Evolutionary conservation across 2,113 vertebrate species (phyloP).

Genomic region (Anser cygnoides): DNA sequence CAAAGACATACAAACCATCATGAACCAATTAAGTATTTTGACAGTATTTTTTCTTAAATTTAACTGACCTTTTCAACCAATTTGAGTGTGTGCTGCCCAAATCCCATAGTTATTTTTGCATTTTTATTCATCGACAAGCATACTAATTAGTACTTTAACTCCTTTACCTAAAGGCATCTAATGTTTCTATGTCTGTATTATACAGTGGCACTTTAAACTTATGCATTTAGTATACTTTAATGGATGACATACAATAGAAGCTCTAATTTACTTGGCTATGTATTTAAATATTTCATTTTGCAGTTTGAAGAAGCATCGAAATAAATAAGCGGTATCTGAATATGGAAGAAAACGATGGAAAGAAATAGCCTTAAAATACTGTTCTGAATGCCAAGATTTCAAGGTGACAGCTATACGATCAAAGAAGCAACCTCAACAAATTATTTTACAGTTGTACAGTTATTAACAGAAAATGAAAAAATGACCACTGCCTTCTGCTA

Average conservation of each 20-base stretch:
- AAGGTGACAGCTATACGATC: background rate
- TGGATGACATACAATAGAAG: background rate
- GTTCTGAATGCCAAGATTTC: background rate
- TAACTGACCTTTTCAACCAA: background rate
- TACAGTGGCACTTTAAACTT: background rate
- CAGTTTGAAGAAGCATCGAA: background rate
- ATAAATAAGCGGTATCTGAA: background rate
- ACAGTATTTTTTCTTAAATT: background rate
- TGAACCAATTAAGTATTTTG: background rate
- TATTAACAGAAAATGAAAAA: background rate
- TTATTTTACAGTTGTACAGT: background rate
- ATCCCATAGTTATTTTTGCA: background rate
- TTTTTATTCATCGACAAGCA: background rate
- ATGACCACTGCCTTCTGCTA: background rate
- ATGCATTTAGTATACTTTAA: background rate
- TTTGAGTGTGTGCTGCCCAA: background rate
- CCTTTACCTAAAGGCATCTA: background rate
- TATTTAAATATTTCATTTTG: background rate
- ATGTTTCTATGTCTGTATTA: background rate
- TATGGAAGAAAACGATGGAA: fast-evolving
- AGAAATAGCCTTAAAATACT: background rate
- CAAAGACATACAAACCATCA: background rate
- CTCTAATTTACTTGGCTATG: background rate
- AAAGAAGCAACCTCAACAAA: background rate
- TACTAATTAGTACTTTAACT: background rate